These are phyloP conservation scores for Watsonalla binaria DNA, from an alignment of 2,888 invertebrate genomes.

Conservation along the genomic window DNA sequence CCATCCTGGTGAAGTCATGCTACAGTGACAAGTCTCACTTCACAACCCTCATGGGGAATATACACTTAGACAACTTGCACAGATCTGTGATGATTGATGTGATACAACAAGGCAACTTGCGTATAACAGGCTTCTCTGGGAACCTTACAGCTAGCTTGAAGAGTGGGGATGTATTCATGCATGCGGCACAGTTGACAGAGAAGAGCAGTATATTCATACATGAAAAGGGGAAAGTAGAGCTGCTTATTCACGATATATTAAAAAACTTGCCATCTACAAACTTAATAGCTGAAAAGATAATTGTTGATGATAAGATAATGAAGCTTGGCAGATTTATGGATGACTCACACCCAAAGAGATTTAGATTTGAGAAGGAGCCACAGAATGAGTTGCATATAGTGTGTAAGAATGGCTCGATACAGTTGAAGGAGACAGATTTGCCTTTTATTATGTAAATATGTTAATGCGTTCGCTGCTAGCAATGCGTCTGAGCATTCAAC, in stretches of 20 bases:
- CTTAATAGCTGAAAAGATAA: conserved; percentile 70
- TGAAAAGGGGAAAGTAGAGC: conserved; percentile 70
- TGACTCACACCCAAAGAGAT: conserved; percentile 67
- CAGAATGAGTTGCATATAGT: conserved; percentile 69
- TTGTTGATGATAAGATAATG: conserved; percentile 65
- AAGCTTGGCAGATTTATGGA: conserved; percentile 70
- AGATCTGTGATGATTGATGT: conserved; percentile 66
- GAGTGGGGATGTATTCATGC: conserved; percentile 70
- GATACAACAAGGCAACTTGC: conserved; percentile 67
- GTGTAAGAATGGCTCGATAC: conserved; percentile 74
- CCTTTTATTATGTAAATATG: conserved; percentile 50
- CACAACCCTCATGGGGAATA: conserved; percentile 67
- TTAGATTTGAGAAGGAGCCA: conserved; percentile 64
- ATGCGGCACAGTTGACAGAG: conserved; percentile 59
- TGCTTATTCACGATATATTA: conserved; percentile 61
- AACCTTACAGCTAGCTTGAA: conserved; percentile 66
- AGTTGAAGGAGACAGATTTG: conserved; percentile 60
- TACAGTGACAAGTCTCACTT: conserved; percentile 70
- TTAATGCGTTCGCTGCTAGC: too few species aligned
- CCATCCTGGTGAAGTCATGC: conserved; percentile 66
- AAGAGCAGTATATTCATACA: conserved; percentile 75
- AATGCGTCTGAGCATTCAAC: too few species aligned
- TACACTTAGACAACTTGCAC: conserved; percentile 58
- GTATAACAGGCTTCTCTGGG: conserved; percentile 66
- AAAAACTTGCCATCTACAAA: conserved; percentile 69